Percentiles rank a stretch among this genome's conserved stretches.
Conservation (phyloP, 2,797 vertebrate species). For the Adelosebastes latens region DNA sequence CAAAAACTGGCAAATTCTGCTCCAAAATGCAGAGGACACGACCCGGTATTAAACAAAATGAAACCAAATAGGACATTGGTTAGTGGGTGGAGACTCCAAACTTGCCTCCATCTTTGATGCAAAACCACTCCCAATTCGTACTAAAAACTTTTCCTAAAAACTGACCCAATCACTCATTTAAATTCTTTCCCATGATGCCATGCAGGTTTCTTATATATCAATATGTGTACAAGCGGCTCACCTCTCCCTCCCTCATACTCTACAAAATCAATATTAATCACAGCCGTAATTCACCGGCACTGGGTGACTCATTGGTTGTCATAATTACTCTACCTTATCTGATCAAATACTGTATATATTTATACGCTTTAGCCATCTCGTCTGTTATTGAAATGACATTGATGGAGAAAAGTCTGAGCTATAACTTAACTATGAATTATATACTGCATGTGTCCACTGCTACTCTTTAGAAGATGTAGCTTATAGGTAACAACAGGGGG, state of each 20-base stretch:
- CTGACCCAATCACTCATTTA: background rate
- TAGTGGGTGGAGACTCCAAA: background rate
- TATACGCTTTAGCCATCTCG: background rate
- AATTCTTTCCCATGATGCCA: constrained; percentile 31
- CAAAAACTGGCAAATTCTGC: background rate
- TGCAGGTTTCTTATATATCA: constrained; percentile 1
- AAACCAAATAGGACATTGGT: background rate
- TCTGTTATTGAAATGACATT: constrained; percentile 64
- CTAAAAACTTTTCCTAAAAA: background rate
- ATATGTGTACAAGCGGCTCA: constrained; percentile 13
- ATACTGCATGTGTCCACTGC: background rate
- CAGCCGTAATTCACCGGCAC: constrained; percentile 32
- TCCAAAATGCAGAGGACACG: background rate
- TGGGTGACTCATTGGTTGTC: constrained; percentile 44
- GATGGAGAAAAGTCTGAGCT: constrained; percentile 10
- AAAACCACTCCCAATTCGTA: background rate
- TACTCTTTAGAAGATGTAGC: background rate
- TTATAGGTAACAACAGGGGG: constrained; percentile 1
- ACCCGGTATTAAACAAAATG: too few species aligned
- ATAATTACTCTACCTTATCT: constrained; percentile 57
- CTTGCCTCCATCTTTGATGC: background rate
- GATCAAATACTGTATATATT: constrained; percentile 31
- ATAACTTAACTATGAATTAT: background rate
- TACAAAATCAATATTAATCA: constrained; percentile 64
- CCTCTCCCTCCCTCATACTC: constrained; percentile 3